A percentile compares a stretch with the other conserved stretches of the same genome.
Conservation (phyloP, 1,140 invertebrate species). For the Glossosoma conforme region DNA sequence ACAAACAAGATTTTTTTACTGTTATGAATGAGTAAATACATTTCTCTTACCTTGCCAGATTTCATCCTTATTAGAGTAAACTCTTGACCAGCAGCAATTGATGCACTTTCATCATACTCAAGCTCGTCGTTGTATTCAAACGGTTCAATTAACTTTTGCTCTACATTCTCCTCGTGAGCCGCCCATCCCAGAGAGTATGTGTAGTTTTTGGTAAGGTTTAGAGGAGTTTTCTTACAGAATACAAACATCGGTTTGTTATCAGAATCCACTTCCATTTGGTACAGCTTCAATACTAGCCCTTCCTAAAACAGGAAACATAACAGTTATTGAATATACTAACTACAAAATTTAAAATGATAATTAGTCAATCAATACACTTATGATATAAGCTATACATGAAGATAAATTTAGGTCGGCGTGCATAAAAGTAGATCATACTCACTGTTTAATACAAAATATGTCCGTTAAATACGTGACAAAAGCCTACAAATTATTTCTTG, state of each 20-base stretch:
- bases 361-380: too few relatives aligned
- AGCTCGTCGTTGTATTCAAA: conserved; percentile 39
- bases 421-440: too few relatives aligned
- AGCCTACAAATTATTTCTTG: too few relatives aligned
- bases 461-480: too few relatives aligned
- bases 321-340: background rate
- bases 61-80: conserved; percentile 75
- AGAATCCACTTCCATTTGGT: conserved; percentile 43
- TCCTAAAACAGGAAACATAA: conserved; percentile 52
- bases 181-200: conserved; percentile 71
- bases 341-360: background rate
- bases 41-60: conserved; percentile 59
- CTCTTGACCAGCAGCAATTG: conserved; percentile 69
- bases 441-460: too few relatives aligned
- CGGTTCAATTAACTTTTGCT: conserved; percentile 35
- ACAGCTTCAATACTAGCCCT: conserved; percentile 70
- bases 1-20: background rate
- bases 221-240: conserved; percentile 52
- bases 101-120: conserved; percentile 41
- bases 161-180: conserved; percentile 62
- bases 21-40: too few relatives aligned
- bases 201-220: conserved; percentile 72
- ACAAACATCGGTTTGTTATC: background rate
- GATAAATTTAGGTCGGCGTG: too few relatives aligned
- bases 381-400: too few relatives aligned